Evolutionary conservation across 2,888 invertebrate species (phyloP).

Genomic region (Trichogramma dendrolimi): DNA sequence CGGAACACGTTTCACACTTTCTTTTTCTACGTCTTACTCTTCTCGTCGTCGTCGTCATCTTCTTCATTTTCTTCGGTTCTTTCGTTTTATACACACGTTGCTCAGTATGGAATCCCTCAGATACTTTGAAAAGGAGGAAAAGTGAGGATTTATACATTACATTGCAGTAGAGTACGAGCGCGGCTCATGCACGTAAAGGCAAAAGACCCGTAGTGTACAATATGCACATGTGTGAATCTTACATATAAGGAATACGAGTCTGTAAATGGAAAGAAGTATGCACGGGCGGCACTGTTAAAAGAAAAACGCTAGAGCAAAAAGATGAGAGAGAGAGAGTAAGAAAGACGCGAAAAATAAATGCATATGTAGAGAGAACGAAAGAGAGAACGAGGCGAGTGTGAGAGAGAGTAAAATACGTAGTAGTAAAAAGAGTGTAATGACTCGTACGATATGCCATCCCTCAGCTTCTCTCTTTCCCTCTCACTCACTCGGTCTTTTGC

Average conservation of each 20-base stretch:
- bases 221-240: no score
- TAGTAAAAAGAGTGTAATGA: conserved; percentile 10
- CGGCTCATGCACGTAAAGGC: no score
- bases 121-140: conserved; percentile 4
- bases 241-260: not conserved
- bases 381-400: not conserved
- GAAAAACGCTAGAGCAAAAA: no score
- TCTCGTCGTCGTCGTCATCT: not conserved
- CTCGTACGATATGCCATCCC: conserved; percentile 4
- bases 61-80: conserved; percentile 5
- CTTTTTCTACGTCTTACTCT: not conserved
- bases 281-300: no score
- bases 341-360: not conserved
- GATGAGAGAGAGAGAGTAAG: not conserved
- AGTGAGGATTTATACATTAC: not conserved
- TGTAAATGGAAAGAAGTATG: not conserved
- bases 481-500: conserved; percentile 7
- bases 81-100: conserved; percentile 6
- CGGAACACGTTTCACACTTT: not conserved
- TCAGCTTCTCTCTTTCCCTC: not conserved
- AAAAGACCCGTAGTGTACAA: no score
- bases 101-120: conserved; percentile 18
- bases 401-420: not conserved
- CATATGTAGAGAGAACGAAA: not conserved
- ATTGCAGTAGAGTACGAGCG: not conserved